Percentiles rank a stretch among this genome's conserved stretches.
Evolutionary conservation across 2,113 vertebrate species (phyloP).

Genomic region (Lonchura striata): DNA sequence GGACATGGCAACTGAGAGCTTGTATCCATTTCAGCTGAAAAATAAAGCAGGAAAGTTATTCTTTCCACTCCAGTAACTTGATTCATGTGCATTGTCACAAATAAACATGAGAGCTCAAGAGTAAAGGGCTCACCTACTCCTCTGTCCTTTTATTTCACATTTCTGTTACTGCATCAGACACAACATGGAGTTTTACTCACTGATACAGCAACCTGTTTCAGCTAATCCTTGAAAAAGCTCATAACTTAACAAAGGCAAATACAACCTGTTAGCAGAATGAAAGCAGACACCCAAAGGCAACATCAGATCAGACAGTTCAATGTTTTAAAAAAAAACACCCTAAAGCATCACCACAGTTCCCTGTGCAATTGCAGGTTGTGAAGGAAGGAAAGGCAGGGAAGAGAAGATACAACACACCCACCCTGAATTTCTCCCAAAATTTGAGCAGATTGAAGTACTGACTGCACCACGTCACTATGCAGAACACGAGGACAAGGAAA

Average conservation of each 20-base stretch:
- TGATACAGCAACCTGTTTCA: not conserved
- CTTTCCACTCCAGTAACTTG: not conserved
- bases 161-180: not conserved
- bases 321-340: no score
- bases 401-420: not conserved
- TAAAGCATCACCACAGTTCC: not conserved
- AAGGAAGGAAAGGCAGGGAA: not conserved
- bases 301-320: not conserved
- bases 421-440: not conserved
- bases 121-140: not conserved
- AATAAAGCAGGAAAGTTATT: not conserved
- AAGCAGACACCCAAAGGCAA: not conserved
- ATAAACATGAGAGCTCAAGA: not conserved
- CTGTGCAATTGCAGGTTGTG: not conserved
- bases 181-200: not conserved
- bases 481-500: not conserved
- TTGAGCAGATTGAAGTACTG: rapidly evolving
- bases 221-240: not conserved
- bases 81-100: not conserved
- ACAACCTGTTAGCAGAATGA: not conserved
- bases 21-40: not conserved
- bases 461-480: not conserved
- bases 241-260: not conserved
- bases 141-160: not conserved
- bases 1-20: not conserved